Conservation (phyloP, 2,888 invertebrate species). For the Chymomyza caudatula region DNA sequence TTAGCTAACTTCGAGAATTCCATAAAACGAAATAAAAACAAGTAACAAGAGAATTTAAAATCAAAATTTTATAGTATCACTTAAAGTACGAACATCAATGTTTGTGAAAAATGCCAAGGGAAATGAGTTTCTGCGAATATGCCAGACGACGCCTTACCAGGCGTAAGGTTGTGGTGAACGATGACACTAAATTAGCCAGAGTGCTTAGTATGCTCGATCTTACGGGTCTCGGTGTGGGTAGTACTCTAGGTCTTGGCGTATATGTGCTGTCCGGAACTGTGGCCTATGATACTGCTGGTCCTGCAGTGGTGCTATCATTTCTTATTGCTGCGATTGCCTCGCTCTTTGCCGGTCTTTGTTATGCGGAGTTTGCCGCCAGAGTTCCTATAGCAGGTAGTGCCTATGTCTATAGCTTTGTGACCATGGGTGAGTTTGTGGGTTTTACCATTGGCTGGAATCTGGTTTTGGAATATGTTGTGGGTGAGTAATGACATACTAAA, state of each 20-base stretch:
- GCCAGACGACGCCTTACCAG: no score
- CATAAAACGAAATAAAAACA: no score
- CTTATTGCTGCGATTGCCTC: conserved; percentile 95
- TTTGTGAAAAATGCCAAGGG: no score
- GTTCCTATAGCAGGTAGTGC: conserved; percentile 91
- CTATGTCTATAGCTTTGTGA: conserved; percentile 91
- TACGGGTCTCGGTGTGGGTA: conserved; percentile 91
- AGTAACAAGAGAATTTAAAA: no score
- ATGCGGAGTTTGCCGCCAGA: conserved; percentile 89
- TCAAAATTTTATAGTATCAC: no score
- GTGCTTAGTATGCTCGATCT: conserved; percentile 90
- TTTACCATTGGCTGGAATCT: conserved; percentile 92
- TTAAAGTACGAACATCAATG: no score
- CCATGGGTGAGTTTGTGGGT: conserved; percentile 88
- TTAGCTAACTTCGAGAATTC: no score
- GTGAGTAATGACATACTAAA: no score
- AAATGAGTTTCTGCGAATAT: no score
- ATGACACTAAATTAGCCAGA: conserved; percentile 80
- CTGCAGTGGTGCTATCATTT: conserved; percentile 94
- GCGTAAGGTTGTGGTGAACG: conserved; percentile 48
- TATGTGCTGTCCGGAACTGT: conserved; percentile 95
- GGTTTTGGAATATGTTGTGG: conserved; percentile 85
- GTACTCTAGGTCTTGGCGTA: conserved; percentile 94
- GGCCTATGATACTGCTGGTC: conserved; percentile 91
- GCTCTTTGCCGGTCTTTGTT: conserved; percentile 90